Conservation (phyloP, 2,888 invertebrate genomes). For the Branchellion lobata region DNA sequence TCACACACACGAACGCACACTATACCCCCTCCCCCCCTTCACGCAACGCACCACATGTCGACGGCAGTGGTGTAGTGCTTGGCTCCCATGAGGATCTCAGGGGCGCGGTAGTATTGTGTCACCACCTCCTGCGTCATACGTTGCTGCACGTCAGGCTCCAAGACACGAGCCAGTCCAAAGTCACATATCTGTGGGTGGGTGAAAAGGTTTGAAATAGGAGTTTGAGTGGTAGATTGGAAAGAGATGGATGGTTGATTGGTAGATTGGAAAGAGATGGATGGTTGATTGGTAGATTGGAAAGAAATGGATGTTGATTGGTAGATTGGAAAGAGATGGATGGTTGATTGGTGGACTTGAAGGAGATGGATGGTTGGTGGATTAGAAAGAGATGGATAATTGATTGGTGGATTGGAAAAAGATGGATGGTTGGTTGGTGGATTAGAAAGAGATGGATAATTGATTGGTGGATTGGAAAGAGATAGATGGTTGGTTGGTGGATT, state of each 20-base stretch:
- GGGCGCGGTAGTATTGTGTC: slow-evolving; percentile 98
- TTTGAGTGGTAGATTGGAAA: background rate
- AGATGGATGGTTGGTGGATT: background rate
- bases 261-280: background rate
- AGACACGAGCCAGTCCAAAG: slow-evolving; percentile 95
- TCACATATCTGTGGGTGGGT: slow-evolving; percentile 80
- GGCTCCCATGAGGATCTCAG: slow-evolving; percentile 98
- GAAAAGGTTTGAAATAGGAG: background rate
- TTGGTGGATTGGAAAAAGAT: background rate
- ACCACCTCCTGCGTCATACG: slow-evolving; percentile 99
- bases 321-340: background rate
- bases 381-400: background rate
- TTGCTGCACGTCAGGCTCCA: slow-evolving; percentile 83
- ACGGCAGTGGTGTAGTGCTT: slow-evolving; percentile 93
- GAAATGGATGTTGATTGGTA: background rate
- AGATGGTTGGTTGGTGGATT: background rate
- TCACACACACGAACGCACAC: no score
- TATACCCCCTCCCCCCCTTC: no score
- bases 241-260: no score
- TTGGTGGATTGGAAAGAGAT: background rate
- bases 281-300: background rate
- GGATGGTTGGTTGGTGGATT: background rate
- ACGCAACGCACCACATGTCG: slow-evolving; percentile 77
- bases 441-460: no score
- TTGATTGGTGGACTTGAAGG: no score